Percentiles rank a stretch among this genome's conserved stretches.
These are phyloP conservation scores for Vimba vimba DNA, from an alignment of 2,113 vertebrate species.

Conservation along the genomic window DNA sequence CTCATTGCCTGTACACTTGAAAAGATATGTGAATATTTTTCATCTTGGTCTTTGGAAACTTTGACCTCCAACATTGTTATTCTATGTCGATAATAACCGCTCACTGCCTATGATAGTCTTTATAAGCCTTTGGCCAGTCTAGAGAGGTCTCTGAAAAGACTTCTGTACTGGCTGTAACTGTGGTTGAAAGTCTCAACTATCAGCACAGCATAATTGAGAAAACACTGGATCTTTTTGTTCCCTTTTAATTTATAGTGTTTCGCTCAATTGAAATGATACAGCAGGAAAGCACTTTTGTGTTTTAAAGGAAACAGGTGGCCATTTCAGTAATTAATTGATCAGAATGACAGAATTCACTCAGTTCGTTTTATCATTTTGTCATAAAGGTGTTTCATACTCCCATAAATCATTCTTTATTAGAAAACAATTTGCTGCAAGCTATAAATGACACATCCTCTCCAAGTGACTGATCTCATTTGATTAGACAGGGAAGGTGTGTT, in stretches of 20 bases:
- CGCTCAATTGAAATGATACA: constrained; percentile 31
- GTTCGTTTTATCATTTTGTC: neutral
- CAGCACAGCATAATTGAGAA: neutral
- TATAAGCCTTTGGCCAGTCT: neutral
- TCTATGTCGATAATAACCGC: neutral
- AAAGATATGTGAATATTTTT: neutral
- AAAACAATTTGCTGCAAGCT: constrained; percentile 47
- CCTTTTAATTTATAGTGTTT: constrained; percentile 18
- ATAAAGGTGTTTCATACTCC: constrained; percentile 12
- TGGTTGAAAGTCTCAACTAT: neutral
- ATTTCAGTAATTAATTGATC: constrained; percentile 21
- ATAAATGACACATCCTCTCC: constrained; percentile 53
- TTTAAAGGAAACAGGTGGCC: neutral
- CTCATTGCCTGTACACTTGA: neutral
- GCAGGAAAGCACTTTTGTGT: neutral
- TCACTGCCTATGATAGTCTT: neutral
- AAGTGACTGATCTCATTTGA: constrained; percentile 39
- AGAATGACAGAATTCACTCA: neutral
- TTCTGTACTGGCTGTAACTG: neutral
- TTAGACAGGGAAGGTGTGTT: constrained; percentile 45
- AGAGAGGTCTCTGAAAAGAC: neutral
- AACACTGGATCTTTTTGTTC: constrained; percentile 18
- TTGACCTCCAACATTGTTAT: constrained; percentile 21
- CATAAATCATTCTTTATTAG: constrained; percentile 56
- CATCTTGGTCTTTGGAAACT: neutral